Percentiles rank a stretch among this genome's conserved stretches.
phyloP scores from a whole-genome alignment of 2,113 vertebrate genomes.

The Columba janthina region DNA sequence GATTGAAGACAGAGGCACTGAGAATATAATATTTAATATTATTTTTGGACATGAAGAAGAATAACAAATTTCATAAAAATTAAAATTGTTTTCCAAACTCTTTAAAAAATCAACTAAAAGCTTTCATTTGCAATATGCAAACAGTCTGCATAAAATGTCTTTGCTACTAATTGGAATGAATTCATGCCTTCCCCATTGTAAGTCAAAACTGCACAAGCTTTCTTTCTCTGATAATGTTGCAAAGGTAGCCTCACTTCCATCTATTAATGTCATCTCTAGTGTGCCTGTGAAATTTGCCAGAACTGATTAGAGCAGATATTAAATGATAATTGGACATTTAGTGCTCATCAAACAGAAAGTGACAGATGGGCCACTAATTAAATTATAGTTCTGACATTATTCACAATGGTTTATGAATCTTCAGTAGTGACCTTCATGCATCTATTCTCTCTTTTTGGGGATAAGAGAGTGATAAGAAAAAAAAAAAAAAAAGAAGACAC shows the following conservation, averaged over 20 bases:
- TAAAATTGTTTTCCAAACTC: neutral
- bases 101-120: neutral
- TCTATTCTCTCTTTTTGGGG: slow-evolving; percentile 55
- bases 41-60: neutral
- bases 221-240: slow-evolving; percentile 66
- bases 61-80: neutral
- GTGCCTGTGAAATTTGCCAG: slow-evolving; percentile 93
- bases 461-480: slow-evolving; percentile 21
- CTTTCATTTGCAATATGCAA: neutral
- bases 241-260: slow-evolving; percentile 77
- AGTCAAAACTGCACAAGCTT: slow-evolving; percentile 63
- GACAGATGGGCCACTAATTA: slow-evolving; percentile 99
- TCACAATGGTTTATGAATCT: slow-evolving; percentile 85
- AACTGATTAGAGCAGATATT: slow-evolving; percentile 99
- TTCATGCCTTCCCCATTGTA: slow-evolving; percentile 58
- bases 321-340: slow-evolving; percentile 99
- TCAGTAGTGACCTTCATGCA: slow-evolving; percentile 90
- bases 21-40: neutral
- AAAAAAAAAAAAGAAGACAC: neutral
- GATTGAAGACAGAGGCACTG: neutral
- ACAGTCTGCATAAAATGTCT: neutral
- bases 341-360: slow-evolving; percentile 97
- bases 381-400: slow-evolving; percentile 97
- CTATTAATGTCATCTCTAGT: slow-evolving; percentile 85
- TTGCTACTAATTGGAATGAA: slow-evolving; percentile 68